Conservation (phyloP, 2,113 vertebrate species). For the Tenebrosternarchus preto region DNA sequence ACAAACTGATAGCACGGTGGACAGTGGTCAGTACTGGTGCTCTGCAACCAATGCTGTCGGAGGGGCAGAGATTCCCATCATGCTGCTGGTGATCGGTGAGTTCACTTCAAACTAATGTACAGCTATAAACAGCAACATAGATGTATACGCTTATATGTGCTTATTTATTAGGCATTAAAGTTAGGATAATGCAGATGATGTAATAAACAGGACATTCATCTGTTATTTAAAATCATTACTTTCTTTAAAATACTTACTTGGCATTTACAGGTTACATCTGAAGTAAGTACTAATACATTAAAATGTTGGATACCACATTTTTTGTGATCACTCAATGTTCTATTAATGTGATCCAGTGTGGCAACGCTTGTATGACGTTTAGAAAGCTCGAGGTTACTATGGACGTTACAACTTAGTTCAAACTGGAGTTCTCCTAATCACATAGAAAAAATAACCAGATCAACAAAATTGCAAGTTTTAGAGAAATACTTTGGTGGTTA, state of each 20-base stretch:
- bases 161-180: no score
- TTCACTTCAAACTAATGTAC: slow-evolving; percentile 71
- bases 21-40: slow-evolving; percentile 82
- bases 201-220: no score
- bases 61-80: slow-evolving; percentile 73
- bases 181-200: no score
- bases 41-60: slow-evolving; percentile 82
- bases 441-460: neutral
- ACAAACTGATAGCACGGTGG: slow-evolving; percentile 72
- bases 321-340: no score
- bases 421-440: neutral
- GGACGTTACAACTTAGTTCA: slow-evolving; percentile 60
- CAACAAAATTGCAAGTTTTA: neutral
- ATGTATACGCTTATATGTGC: slow-evolving; percentile 73
- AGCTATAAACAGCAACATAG: slow-evolving; percentile 80
- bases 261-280: no score
- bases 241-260: no score
- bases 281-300: no score
- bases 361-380: no score
- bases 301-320: no score
- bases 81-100: slow-evolving; percentile 82
- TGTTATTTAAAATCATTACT: no score
- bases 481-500: neutral
- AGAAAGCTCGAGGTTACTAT: no score
- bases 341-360: no score